Conservation (phyloP, 2,797 vertebrate species). For the Podarcis siculus region DNA sequence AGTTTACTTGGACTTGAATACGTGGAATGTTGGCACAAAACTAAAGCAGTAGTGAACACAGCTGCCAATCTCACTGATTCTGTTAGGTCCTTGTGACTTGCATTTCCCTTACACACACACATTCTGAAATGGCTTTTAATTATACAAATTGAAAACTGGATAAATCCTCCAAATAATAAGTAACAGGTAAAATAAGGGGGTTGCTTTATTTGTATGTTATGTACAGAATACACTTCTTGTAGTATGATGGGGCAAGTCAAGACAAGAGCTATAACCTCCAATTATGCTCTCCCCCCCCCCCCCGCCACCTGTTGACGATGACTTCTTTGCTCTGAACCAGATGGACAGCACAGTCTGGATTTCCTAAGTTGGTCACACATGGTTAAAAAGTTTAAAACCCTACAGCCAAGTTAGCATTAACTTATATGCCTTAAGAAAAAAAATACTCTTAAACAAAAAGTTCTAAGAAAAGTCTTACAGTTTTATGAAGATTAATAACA, state of each 20-base stretch:
- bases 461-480: slow-evolving; percentile 68
- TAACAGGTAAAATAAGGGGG: slow-evolving; percentile 83
- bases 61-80: slow-evolving; percentile 69
- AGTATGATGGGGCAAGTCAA: slow-evolving; percentile 69
- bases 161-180: slow-evolving; percentile 82
- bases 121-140: slow-evolving; percentile 76
- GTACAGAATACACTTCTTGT: slow-evolving; percentile 78
- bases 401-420: slow-evolving; percentile 71
- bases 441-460: slow-evolving; percentile 70
- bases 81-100: slow-evolving; percentile 70
- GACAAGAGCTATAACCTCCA: slow-evolving; percentile 63
- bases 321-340: slow-evolving; percentile 65
- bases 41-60: slow-evolving; percentile 79
- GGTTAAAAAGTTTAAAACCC: slow-evolving; percentile 72
- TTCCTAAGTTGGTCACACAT: slow-evolving; percentile 77
- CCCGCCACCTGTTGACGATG: slow-evolving; percentile 66
- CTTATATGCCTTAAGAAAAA: slow-evolving; percentile 70
- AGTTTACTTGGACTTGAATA: slow-evolving; percentile 76
- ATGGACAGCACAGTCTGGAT: slow-evolving; percentile 77
- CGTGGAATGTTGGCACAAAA: slow-evolving; percentile 85
- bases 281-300: slow-evolving; percentile 39
- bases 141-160: slow-evolving; percentile 79
- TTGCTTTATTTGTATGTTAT: slow-evolving; percentile 82
- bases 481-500: slow-evolving; percentile 71
- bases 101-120: slow-evolving; percentile 75